phyloP scores from a whole-genome alignment of 1,140 invertebrate genomes.

The Heliconius nattereri region DNA sequence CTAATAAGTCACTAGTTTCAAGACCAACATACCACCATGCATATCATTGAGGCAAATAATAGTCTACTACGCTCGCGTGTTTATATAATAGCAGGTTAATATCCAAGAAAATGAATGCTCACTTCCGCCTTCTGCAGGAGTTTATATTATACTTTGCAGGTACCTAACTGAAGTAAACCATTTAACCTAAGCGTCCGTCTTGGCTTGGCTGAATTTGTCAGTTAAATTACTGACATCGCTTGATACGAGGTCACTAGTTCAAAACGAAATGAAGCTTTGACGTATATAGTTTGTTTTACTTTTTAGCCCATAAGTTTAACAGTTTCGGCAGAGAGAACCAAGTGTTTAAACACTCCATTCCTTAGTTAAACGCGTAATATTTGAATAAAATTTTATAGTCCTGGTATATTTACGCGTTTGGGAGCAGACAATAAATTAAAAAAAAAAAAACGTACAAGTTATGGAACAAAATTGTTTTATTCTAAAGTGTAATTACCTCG shows the following conservation, averaged over 20 bases:
- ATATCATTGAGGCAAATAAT: not conserved
- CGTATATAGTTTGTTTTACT: too few relatives aligned
- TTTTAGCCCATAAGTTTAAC: too few relatives aligned
- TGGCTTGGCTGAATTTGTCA: not conserved
- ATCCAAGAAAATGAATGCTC: not conserved
- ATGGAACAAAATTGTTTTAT: too few relatives aligned
- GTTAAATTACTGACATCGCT: not conserved
- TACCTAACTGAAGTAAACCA: not conserved
- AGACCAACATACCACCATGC: not conserved
- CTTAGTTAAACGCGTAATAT: too few relatives aligned
- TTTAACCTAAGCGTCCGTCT: not conserved
- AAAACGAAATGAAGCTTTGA: not conserved
- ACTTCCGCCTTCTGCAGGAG: not conserved
- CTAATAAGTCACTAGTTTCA: too few relatives aligned
- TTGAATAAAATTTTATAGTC: too few relatives aligned
- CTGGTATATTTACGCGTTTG: too few relatives aligned
- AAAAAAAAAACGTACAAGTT: too few relatives aligned
- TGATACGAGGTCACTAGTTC: not conserved
- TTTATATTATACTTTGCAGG: not conserved
- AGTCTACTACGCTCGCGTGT: not conserved
- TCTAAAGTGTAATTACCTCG: too few relatives aligned
- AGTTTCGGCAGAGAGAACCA: too few relatives aligned
- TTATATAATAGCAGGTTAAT: conserved; percentile 4
- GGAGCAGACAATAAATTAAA: too few relatives aligned
- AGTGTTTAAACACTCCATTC: too few relatives aligned